phyloP scores from a whole-genome alignment of 2,888 invertebrate genomes.

The Labia minor region DNA sequence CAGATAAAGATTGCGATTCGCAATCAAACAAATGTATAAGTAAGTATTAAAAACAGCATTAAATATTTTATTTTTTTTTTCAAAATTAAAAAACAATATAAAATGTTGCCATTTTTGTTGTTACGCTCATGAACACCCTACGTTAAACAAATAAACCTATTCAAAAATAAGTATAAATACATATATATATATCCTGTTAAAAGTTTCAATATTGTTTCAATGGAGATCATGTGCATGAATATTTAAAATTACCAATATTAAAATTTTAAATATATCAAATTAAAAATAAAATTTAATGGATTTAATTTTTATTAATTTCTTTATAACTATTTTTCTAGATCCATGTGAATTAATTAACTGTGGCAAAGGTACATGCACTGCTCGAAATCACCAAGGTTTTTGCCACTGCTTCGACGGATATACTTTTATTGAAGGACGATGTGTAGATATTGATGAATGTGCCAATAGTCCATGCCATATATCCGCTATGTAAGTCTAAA shows the following conservation, averaged over 20 bases:
- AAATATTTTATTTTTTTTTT: not conserved
- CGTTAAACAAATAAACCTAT: too few species aligned
- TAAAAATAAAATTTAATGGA: too few species aligned
- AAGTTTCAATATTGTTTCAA: too few species aligned
- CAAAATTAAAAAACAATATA: not conserved
- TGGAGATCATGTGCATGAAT: too few species aligned
- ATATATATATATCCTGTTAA: too few species aligned
- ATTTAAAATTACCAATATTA: too few species aligned
- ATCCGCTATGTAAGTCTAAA: constrained; percentile 48
- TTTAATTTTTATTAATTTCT: too few species aligned
- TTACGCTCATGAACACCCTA: too few species aligned
- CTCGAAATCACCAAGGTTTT: constrained; percentile 55
- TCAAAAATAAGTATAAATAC: too few species aligned
- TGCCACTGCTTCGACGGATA: constrained; percentile 71
- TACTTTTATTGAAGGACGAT: constrained; percentile 51
- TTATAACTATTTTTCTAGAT: too few species aligned
- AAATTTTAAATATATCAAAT: too few species aligned
- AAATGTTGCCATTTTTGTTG: not conserved
- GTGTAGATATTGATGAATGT: constrained; percentile 76
- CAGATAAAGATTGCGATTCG: constrained; percentile 62
- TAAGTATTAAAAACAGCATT: constrained; percentile 39
- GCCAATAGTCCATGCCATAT: constrained; percentile 62
- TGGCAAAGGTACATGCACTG: constrained; percentile 67
- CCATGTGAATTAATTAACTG: constrained; percentile 70
- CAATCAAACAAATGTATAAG: constrained; percentile 68